Percentiles rank a stretch among this genome's conserved stretches.
Conservation (phyloP, 2,797 vertebrate species). For the Decapterus maruadsi region DNA sequence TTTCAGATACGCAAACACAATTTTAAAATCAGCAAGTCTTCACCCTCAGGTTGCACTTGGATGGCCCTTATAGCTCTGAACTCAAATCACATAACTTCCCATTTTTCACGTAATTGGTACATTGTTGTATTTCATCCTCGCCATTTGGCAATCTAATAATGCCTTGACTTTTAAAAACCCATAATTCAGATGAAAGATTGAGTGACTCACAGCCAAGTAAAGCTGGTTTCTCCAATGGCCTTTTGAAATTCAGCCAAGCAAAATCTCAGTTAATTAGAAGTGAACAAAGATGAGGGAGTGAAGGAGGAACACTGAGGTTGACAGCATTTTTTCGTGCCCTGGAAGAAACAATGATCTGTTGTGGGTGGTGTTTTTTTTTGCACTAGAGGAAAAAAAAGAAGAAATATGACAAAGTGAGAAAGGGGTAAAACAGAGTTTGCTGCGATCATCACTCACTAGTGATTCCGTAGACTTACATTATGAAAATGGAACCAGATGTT, state of each 20-base stretch:
- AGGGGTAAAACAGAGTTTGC: constrained; percentile 3
- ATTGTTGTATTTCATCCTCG: constrained; percentile 70
- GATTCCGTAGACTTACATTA: constrained; percentile 18
- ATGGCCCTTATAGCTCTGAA: constrained; percentile 26
- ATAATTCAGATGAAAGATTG: constrained; percentile 78
- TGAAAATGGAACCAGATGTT: constrained; percentile 21
- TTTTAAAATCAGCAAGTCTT: constrained; percentile 22
- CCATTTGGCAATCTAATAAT: constrained; percentile 73
- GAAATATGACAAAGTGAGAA: constrained; percentile 35
- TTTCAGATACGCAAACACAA: constrained; percentile 18
- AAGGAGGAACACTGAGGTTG: constrained; percentile 60
- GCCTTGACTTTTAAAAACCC: constrained; percentile 80
- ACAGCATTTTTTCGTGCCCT: constrained; percentile 56
- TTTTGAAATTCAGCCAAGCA: constrained; percentile 83
- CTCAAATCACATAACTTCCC: constrained; percentile 40
- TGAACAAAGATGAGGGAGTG: constrained; percentile 74
- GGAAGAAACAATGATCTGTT: constrained; percentile 66
- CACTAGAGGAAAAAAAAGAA: not conserved
- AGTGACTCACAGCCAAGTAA: constrained; percentile 68
- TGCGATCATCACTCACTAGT: constrained; percentile 32
- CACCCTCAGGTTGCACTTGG: constrained; percentile 27
- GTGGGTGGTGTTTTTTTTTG: constrained; percentile 44
- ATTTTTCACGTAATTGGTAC: constrained; percentile 61
- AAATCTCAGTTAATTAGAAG: constrained; percentile 82
- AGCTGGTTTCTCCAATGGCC: constrained; percentile 75